These are phyloP conservation scores for Pyrrhura leucotis DNA, from an alignment of 2,797 vertebrate species.

Conservation along the genomic window DNA sequence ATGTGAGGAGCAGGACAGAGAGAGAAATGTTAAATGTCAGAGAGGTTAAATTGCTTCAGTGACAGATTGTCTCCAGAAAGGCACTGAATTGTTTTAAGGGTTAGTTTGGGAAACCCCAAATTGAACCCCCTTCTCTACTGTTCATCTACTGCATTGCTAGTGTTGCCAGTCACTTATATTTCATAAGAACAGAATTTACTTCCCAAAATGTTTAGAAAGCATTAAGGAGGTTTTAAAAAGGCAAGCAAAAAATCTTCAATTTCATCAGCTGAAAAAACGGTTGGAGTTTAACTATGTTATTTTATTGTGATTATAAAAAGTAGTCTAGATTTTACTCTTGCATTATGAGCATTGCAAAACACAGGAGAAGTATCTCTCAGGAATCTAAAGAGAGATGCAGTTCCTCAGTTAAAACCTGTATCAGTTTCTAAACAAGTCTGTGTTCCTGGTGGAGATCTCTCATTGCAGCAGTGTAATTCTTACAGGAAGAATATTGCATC, in stretches of 20 bases:
- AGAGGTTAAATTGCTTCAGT: conserved; percentile 49
- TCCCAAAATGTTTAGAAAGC: conserved; percentile 19
- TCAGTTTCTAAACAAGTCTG: not conserved
- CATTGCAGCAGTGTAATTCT: not conserved
- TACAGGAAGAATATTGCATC: not conserved
- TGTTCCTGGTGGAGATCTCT: not conserved
- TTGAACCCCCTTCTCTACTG: conserved; percentile 35
- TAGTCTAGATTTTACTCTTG: not conserved
- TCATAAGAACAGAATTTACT: conserved; percentile 57
- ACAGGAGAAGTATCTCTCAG: not conserved
- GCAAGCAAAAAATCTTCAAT: not conserved
- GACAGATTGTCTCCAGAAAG: conserved; percentile 60
- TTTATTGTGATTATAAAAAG: not conserved
- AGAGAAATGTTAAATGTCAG: conserved; percentile 62
- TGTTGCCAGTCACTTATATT: conserved; percentile 23
- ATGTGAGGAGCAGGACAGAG: not conserved
- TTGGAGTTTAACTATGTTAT: not conserved
- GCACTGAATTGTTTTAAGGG: conserved; percentile 68
- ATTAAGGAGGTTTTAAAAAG: not conserved
- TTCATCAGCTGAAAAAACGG: not conserved
- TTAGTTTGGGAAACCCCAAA: conserved; percentile 67
- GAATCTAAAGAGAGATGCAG: not conserved
- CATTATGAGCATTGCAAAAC: not conserved
- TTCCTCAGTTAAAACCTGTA: not conserved
- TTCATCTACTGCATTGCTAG: not conserved